Evolutionary conservation across 2,888 invertebrate genomes (phyloP), one percentile per base, ranked within the genome.

Genomic region (Leptinotarsa tumamoca): DNA sequence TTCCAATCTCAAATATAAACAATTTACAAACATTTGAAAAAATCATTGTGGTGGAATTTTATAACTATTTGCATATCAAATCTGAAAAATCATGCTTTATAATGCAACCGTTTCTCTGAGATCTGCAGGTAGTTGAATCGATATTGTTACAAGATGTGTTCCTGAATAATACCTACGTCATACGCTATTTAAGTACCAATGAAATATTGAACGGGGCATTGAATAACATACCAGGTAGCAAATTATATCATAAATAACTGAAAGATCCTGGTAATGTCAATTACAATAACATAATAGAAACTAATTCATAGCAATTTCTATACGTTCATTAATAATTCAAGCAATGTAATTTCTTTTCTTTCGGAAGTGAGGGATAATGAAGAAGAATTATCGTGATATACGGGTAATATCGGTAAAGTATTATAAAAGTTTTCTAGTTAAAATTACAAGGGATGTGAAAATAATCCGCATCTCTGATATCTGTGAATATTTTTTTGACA

Each of bases 261-360:
- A 70, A 27, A 52, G 27, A 68, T 50, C n/a, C 56, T 14, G 43
- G 70, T 58, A 43, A 70, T 70, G 58, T 58, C 70, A 70, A 70
- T 70, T 70, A 58, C 49, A 43, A 70, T 43, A 70, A 56, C 58
- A 70, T 70, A 70, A 70, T 70, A 70, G 70, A 70, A 70, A 58
- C 61, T 61, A 70, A 58, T 70, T 49, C 43, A 58, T 58, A 61
- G 70, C 70, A 70, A 70, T 70, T 70, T 82, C 63, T 63, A 63
- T 63, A 43, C 43, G n/a, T 18, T 10, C 13, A 63, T 17, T 63
- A 27, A 63, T 63, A 63, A 63, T 63, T 43, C 63, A 63, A 33
- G 14, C 15, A n/a, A 43, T 33, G 43, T 27, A 63, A 63, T 63
- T 63, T 63, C 27, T 63, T 43, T 63, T 43, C 33, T 63, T 63